Evolutionary conservation across 1,140 invertebrate genomes (phyloP), one percentile per base, ranked within the genome.

Genomic region (Drosophila asahinai): DNA sequence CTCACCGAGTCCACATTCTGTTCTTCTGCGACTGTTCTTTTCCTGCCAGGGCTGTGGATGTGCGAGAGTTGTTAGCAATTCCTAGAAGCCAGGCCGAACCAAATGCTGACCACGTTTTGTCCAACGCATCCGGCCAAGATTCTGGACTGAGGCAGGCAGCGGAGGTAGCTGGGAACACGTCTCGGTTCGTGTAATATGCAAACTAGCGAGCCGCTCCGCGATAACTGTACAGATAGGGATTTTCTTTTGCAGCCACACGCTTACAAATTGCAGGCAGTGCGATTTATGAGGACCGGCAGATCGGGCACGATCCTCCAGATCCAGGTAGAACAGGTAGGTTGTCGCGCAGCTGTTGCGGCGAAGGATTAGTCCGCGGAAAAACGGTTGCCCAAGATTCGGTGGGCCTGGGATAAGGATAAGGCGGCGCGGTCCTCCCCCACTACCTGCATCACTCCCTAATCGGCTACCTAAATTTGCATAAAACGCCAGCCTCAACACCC

Each of bases 221-320:
- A 90, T 90, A 90, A 90, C 86, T 90, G 86, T 90, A 90, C 82
- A 90, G 86, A 90, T 90, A 90, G 83, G 86, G 49, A n/a, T 61
- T 60, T 49, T 49, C 61, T 15, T 38, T 38, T 36, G 30, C 30
- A 60, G 36, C 17, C 19, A 51, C 59, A 67, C 74, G 66, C 65
- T 63, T 70, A 89, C 84, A 87, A 87, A 87, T 89, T 90, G 81
- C 81, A 81, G 77, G 49, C 68, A 83, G 66, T 4, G 54, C 78
- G 65, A 79, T 84, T 89, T 80, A 81, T 83, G 84, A 84, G 47
- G 52, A 54, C 17, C 30, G 38, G 36, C 55, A 36, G 60, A 73
- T 61, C 70, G 33, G 59, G 65, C 84, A 60, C 71, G 60, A 83
- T 77, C 67, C 65, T 60, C 54, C 49, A 22, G 40, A 68, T 71